Evolutionary conservation across 2,888 invertebrate genomes (phyloP), one percentile per base, ranked within the genome.

Genomic region (Stictocephala bisonia): DNA sequence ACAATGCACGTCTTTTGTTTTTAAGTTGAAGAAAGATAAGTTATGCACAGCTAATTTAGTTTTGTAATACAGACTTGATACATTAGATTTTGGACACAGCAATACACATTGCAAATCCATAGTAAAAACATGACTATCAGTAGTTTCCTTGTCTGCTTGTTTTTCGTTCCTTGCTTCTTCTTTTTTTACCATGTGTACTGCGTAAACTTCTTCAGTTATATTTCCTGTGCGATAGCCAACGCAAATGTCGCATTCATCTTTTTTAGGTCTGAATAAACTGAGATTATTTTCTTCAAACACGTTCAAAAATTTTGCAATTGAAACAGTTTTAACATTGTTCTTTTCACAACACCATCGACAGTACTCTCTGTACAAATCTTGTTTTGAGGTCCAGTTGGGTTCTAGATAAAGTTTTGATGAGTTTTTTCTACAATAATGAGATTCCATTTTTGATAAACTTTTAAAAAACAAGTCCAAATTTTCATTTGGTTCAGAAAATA

Each of bases 201-300:
- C 24, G 2, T 20, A n/a, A n/a, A n/a, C n/a, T n/a, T 58, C 60
- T 1, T 15, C n/a, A 6, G 11, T 3, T 1, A 15, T 15, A 3
- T 29, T 1, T 1, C n/a, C 24, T 27, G 71, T 60, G 20, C 71
- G 48, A 6, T 27, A 40, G 26, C 24, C n/a, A 29, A 13, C 35
- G 41, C 50, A 64, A 20, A 40, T 4, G 64, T 72, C 69, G 27
- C 60, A 15, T 7, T 53, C 20, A 44, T 69, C 53, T 71, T 20
- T 72, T 44, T 60, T 77, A 22, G 48, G 75, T 76, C 40, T 77
- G 74, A 13, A 75, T 66, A 31, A 74, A 66, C 13, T 71, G 18
- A 64, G 35, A n/a, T 64, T 64, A 35, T 2, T 58, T 24, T 9
- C 15, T 24, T 9, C 26, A n/a, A n/a, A n/a, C n/a, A n/a, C n/a